Evolutionary conservation across 1,140 invertebrate species (phyloP).

Genomic region (Drosophila neocordata): DNA sequence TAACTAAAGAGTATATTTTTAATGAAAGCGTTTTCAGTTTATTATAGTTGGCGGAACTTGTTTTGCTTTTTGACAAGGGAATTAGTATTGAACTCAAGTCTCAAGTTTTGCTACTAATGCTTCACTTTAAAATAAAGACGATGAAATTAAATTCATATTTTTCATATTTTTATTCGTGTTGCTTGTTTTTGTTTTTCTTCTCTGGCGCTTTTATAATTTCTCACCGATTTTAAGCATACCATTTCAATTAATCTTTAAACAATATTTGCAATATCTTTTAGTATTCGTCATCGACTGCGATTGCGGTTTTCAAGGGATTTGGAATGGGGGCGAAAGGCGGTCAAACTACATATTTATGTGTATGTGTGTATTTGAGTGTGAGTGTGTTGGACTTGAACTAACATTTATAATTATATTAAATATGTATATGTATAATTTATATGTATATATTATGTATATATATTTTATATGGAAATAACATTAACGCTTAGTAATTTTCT

Average conservation of each 20-base stretch:
- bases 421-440: conserved; percentile 25
- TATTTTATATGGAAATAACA: conserved; percentile 66
- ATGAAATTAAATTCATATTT: conserved; percentile 32
- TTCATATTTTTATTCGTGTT: conserved; percentile 35
- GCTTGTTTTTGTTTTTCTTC: conserved; percentile 31
- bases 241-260: conserved; percentile 47
- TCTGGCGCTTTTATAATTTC: conserved; percentile 20
- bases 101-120: too few relatives aligned
- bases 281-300: conserved; percentile 22
- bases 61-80: too few relatives aligned
- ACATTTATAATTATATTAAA: conserved; percentile 61
- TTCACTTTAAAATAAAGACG: too few relatives aligned
- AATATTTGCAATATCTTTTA: conserved; percentile 59
- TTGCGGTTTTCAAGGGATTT: conserved; percentile 12
- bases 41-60: too few relatives aligned
- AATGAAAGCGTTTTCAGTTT: too few relatives aligned
- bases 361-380: conserved; percentile 35
- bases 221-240: background rate
- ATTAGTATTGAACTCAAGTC: too few relatives aligned
- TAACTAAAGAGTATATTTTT: too few relatives aligned
- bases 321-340: conserved; percentile 24
- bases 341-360: conserved; percentile 18
- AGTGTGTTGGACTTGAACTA: conserved; percentile 60
- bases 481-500: conserved; percentile 53
- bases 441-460: conserved; percentile 31